Percentiles rank a stretch among this genome's conserved stretches.
These are phyloP conservation scores for Cirrhinus molitorella DNA, from an alignment of 2,797 vertebrate genomes.

Conservation along the genomic window DNA sequence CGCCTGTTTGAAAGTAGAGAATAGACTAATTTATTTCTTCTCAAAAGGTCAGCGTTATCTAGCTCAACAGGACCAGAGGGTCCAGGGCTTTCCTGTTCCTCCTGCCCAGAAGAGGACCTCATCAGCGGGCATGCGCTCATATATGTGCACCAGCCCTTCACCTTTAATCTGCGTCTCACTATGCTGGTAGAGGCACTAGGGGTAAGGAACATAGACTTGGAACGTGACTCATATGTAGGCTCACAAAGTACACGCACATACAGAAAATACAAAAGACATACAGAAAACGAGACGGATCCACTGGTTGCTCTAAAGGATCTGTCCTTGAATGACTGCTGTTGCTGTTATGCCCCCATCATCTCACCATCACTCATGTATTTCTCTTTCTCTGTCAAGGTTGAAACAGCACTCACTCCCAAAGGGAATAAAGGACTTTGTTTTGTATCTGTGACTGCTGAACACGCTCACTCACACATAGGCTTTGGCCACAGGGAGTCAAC, in stretches of 20 bases:
- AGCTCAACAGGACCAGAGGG: slow-evolving; percentile 22
- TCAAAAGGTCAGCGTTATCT: slow-evolving; percentile 16
- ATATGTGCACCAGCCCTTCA: slow-evolving; percentile 72
- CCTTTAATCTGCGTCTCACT: slow-evolving; percentile 72
- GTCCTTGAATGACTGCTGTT: slow-evolving; percentile 27
- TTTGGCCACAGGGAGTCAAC: slow-evolving; percentile 29
- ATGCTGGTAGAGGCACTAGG: slow-evolving; percentile 71
- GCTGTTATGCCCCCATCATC: slow-evolving; percentile 11
- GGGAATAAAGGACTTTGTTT: slow-evolving; percentile 50
- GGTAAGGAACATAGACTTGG: slow-evolving; percentile 70
- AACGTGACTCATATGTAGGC: slow-evolving; percentile 67
- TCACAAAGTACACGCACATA: slow-evolving; percentile 56
- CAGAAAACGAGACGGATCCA: background rate
- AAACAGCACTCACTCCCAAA: slow-evolving; percentile 50
- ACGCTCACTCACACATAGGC: slow-evolving; percentile 14
- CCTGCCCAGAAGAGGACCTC: slow-evolving; percentile 64
- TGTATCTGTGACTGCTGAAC: slow-evolving; percentile 37
- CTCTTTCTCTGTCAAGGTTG: slow-evolving; percentile 52
- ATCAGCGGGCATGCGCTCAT: slow-evolving; percentile 32
- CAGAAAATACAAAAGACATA: slow-evolving; percentile 26
- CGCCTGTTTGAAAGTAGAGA: slow-evolving; percentile 20
- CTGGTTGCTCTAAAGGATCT: slow-evolving; percentile 37
- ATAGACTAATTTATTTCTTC: slow-evolving; percentile 30
- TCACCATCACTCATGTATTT: slow-evolving; percentile 2
- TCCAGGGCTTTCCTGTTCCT: slow-evolving; percentile 58